Conservation (phyloP, 2,888 invertebrate genomes). For the Macrosoma leucophasiata region DNA sequence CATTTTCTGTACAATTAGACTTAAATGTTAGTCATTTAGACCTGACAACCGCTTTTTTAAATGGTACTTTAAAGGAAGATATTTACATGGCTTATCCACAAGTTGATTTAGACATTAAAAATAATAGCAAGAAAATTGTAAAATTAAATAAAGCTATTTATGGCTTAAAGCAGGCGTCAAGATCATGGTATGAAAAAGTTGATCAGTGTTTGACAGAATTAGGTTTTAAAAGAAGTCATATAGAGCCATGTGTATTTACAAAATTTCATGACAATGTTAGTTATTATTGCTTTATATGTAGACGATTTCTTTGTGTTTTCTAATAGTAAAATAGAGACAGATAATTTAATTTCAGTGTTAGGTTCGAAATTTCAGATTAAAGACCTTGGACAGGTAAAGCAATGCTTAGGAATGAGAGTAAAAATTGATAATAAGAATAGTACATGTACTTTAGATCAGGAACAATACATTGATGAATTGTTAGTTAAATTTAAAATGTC, state of each 20-base stretch:
- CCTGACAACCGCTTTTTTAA: conserved; percentile 18
- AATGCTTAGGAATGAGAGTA: conserved; percentile 16
- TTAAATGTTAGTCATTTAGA: conserved; percentile 19
- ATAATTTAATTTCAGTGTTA: conserved; percentile 5
- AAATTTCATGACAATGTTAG: conserved; percentile 1
- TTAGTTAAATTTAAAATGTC: conserved; percentile 3
- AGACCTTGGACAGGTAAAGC: conserved; percentile 7
- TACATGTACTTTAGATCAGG: conserved; percentile 4
- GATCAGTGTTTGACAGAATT: conserved; percentile 3
- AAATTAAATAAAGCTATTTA: conserved; percentile 11
- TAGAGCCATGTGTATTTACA: conserved; percentile 1
- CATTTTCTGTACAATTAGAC: conserved; percentile 15
- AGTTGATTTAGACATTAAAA: conserved; percentile 2
- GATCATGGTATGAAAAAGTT: conserved; percentile 10
- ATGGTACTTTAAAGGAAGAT: conserved; percentile 16
- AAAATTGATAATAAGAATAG: conserved; percentile 2
- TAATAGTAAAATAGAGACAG: conserved; percentile 5
- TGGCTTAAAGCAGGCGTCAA: conserved; percentile 9
- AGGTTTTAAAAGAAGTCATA: not conserved
- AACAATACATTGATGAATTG: conserved; percentile 4
- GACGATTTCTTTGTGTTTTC: conserved; percentile 22
- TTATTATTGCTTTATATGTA: conserved; percentile 18
- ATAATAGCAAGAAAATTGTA: conserved; percentile 2
- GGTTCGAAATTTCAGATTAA: conserved; percentile 7
- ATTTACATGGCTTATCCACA: conserved; percentile 14